A percentile compares a stretch with the other conserved stretches of the same genome.
phyloP scores from a whole-genome alignment of 2,113 vertebrate genomes.

The Nerophis lumbriciformis region DNA sequence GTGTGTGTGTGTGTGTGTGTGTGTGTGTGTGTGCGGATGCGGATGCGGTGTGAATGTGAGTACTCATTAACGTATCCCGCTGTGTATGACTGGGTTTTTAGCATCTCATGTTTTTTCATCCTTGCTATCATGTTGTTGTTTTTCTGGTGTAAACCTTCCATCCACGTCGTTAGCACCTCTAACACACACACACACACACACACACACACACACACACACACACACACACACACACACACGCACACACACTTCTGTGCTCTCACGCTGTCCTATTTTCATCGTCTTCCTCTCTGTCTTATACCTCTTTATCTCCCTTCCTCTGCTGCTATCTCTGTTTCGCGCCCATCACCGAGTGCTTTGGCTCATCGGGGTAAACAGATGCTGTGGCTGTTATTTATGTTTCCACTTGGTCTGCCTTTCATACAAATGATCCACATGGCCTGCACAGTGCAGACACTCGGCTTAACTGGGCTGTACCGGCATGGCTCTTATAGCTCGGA shows the following conservation, averaged over 20 bases:
- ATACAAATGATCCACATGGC: constrained; percentile 73
- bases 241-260: constrained; percentile 20
- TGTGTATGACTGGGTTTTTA: constrained; percentile 59
- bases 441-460: constrained; percentile 63
- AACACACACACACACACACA: neutral
- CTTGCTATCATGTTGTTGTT: constrained; percentile 30
- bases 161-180: constrained; percentile 31
- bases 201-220: neutral
- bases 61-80: constrained; percentile 66
- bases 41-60: constrained; percentile 58
- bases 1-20: too few species aligned
- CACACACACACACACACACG: too few species aligned
- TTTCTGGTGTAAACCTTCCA: constrained; percentile 35
- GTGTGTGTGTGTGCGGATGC: constrained; percentile 1
- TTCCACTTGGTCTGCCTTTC: constrained; percentile 74
- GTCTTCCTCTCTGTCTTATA: constrained; percentile 28
- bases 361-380: constrained; percentile 74
- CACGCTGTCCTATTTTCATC: constrained; percentile 51
- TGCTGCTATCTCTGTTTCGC: constrained; percentile 36
- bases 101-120: constrained; percentile 47
- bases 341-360: constrained; percentile 52
- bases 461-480: constrained; percentile 65
- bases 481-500: constrained; percentile 51
- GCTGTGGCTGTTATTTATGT: constrained; percentile 74
- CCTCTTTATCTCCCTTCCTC: constrained; percentile 31